These are phyloP conservation scores for Tenualosa ilisha DNA, from an alignment of 2,797 vertebrate species.

Conservation along the genomic window DNA sequence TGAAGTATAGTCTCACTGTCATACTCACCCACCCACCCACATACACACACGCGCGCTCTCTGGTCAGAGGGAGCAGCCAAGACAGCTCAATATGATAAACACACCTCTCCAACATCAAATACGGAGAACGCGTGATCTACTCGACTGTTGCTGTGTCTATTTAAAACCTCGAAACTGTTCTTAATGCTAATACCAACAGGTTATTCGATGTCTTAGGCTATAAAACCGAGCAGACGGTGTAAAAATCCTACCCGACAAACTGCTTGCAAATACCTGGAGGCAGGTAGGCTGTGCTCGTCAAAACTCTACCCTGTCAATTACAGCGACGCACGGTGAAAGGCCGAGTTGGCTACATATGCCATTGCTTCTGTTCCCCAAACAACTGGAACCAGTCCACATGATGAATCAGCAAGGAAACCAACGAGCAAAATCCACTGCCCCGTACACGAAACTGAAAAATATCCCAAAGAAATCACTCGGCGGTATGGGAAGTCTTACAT, in stretches of 20 bases:
- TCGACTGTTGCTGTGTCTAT: background rate
- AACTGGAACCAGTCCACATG: slow-evolving; percentile 24
- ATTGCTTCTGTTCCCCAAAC: slow-evolving; percentile 8
- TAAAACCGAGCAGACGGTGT: background rate
- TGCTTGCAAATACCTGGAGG: slow-evolving; percentile 4
- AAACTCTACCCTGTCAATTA: slow-evolving; percentile 4
- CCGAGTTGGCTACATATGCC: slow-evolving; percentile 9
- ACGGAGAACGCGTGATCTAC: background rate
- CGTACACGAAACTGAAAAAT: slow-evolving; percentile 5
- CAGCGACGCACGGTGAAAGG: slow-evolving; percentile 7
- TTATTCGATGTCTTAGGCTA: background rate
- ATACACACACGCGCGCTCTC: background rate
- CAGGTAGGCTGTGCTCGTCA: slow-evolving; percentile 1
- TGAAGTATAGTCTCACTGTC: background rate
- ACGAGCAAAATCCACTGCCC: slow-evolving; percentile 7
- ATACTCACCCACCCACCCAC: background rate
- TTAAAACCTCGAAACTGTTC: background rate
- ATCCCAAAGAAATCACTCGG: background rate
- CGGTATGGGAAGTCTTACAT: background rate
- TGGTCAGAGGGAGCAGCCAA: background rate
- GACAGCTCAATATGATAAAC: background rate
- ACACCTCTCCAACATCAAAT: background rate
- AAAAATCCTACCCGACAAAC: background rate
- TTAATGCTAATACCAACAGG: slow-evolving; percentile 6
- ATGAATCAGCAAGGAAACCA: slow-evolving; percentile 20